Conservation (phyloP, 35 echinoderm and acorn worm genomes). For the Strongylocentrotus purpuratus region DNA sequence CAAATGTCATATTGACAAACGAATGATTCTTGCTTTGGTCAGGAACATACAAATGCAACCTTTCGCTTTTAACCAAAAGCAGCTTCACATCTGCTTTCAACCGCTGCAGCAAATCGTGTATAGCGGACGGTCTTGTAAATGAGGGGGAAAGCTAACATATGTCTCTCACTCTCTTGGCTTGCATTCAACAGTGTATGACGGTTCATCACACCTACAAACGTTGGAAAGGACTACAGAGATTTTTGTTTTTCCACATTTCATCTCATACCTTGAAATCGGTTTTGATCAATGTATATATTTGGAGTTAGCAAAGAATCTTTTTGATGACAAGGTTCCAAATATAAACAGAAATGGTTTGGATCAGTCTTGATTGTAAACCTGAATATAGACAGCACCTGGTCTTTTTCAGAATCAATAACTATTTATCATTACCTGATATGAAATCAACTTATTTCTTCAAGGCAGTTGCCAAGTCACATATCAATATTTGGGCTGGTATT, state of each 20-base stretch:
- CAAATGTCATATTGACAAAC: conserved; percentile 51
- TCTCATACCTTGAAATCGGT: neutral
- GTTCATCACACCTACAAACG: neutral
- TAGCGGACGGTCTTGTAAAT: neutral
- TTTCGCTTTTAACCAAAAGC: neutral
- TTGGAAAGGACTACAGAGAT: neutral
- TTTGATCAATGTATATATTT: neutral
- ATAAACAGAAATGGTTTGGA: neutral
- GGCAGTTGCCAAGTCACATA: too few relatives aligned
- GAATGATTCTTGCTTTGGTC: conserved; percentile 38
- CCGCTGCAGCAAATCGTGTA: neutral
- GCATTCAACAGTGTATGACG: neutral
- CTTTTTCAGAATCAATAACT: too few relatives aligned
- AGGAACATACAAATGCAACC: neutral
- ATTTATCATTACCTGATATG: too few relatives aligned
- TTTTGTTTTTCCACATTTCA: neutral
- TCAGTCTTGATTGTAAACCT: neutral
- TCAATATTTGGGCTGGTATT: too few relatives aligned
- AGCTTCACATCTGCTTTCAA: neutral
- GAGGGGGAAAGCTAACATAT: neutral
- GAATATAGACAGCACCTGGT: too few relatives aligned
- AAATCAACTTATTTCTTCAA: neutral
- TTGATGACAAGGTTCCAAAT: neutral
- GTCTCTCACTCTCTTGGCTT: neutral
- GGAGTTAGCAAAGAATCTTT: neutral